Conservation (phyloP, 2,113 vertebrate species). For the Anser brachyrhynchus region DNA sequence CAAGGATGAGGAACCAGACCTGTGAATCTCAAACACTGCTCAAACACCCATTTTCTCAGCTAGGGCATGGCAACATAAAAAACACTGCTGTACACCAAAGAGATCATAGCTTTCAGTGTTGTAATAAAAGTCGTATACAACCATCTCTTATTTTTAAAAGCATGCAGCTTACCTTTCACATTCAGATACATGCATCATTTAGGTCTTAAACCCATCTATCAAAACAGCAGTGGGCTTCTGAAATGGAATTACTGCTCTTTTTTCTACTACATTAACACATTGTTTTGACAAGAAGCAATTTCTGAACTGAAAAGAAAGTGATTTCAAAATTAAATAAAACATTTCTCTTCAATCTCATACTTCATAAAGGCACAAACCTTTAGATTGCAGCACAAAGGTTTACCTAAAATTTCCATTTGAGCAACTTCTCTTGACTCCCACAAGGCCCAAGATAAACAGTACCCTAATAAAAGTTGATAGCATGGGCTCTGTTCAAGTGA, state of each 20-base stretch:
- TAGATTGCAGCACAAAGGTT: neutral
- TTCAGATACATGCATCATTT: neutral
- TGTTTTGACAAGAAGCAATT: neutral
- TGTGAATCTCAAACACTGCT: neutral
- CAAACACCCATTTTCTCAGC: neutral
- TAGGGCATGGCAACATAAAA: neutral
- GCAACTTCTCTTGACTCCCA: constrained; percentile 38
- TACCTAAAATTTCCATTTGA: constrained; percentile 56
- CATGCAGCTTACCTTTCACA: neutral
- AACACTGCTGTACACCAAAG: neutral
- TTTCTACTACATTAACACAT: neutral
- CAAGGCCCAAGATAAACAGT: constrained; percentile 69
- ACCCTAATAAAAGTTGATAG: constrained; percentile 73
- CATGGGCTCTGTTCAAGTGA: constrained; percentile 62
- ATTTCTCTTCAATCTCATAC: neutral
- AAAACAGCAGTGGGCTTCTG: neutral
- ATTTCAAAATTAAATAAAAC: constrained; percentile 30
- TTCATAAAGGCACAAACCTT: neutral
- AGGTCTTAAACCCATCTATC: neutral
- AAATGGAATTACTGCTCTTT: neutral
- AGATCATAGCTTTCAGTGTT: neutral
- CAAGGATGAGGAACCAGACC: neutral
- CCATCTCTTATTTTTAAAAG: neutral
- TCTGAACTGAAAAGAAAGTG: constrained; percentile 5
- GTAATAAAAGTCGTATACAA: neutral